Percentiles rank a stretch among this genome's conserved stretches.
Conservation (phyloP, 2,113 vertebrate genomes). For the Asarcornis scutulata region DNA sequence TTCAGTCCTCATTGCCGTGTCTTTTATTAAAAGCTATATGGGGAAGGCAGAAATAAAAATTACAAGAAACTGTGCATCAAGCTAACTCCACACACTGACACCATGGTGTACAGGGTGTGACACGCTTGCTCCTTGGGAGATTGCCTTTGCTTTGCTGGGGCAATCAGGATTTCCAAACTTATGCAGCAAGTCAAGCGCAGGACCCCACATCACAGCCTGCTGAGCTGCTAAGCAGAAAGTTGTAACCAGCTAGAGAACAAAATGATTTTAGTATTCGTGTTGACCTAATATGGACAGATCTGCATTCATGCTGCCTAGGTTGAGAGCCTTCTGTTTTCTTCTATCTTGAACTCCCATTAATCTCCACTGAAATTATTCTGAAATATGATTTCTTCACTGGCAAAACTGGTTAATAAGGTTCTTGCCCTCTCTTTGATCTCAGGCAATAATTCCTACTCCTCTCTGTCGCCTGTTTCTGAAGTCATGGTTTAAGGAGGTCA, state of each 20-base stretch:
- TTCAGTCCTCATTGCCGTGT: conserved; percentile 3
- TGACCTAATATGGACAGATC: background rate
- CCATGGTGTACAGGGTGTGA: background rate
- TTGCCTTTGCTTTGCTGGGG: background rate
- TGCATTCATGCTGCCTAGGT: background rate
- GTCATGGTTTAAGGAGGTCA: background rate
- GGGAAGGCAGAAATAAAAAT: conserved; percentile 9
- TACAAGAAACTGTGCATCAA: background rate
- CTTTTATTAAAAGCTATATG: background rate
- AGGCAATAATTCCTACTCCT: background rate
- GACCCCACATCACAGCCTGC: background rate
- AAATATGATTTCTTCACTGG: background rate
- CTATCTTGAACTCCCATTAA: background rate
- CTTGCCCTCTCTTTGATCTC: background rate
- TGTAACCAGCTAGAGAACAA: background rate
- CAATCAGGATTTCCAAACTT: background rate
- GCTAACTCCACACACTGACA: background rate
- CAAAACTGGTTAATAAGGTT: background rate
- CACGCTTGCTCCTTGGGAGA: background rate
- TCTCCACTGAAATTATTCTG: background rate
- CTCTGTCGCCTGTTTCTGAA: background rate
- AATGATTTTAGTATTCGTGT: background rate
- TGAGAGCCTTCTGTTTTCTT: background rate
- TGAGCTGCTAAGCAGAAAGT: background rate
- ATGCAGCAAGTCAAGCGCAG: background rate